Evolutionary conservation across 37 sponge, comb jelly and placozoan genomes (phyloP).

Genomic region (Eunapius fragilis): DNA sequence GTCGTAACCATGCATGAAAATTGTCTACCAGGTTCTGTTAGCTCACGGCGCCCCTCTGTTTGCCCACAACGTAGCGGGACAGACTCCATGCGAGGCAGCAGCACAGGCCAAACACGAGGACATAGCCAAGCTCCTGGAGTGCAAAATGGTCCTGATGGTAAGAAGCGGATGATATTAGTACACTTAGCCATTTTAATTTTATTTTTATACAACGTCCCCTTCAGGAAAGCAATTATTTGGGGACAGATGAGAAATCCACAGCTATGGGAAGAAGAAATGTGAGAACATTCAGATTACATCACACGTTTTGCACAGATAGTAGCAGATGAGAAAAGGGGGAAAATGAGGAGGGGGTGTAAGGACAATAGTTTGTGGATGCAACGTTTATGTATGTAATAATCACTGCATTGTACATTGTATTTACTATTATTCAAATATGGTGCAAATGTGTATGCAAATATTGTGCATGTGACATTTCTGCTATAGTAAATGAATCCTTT

Average conservation of each 20-base stretch:
- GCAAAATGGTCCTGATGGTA: conserved; percentile 72
- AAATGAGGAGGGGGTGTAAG: background rate
- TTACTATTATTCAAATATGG: no score
- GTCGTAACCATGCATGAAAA: background rate
- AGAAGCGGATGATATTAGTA: background rate
- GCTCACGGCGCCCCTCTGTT: conserved; percentile 73
- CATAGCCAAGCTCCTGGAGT: conserved; percentile 77
- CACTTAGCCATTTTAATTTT: background rate
- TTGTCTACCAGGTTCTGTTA: conserved; percentile 54
- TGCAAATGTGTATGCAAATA: no score
- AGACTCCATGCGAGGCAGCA: conserved; percentile 78
- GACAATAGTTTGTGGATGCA: no score
- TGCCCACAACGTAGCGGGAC: conserved; percentile 56
- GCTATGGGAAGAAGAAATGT: background rate
- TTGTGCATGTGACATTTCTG: no score
- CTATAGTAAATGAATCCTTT: no score
- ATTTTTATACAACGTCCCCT: background rate
- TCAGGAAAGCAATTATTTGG: background rate
- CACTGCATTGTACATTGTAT: no score
- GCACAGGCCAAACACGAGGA: conserved; percentile 63
- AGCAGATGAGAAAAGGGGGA: background rate
- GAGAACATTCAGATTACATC: background rate
- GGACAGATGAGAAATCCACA: background rate
- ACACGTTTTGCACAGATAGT: background rate
- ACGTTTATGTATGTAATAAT: no score